Evolutionary conservation across 2,888 invertebrate genomes (phyloP).

Genomic region (Mimumesa dahlbomi): DNA sequence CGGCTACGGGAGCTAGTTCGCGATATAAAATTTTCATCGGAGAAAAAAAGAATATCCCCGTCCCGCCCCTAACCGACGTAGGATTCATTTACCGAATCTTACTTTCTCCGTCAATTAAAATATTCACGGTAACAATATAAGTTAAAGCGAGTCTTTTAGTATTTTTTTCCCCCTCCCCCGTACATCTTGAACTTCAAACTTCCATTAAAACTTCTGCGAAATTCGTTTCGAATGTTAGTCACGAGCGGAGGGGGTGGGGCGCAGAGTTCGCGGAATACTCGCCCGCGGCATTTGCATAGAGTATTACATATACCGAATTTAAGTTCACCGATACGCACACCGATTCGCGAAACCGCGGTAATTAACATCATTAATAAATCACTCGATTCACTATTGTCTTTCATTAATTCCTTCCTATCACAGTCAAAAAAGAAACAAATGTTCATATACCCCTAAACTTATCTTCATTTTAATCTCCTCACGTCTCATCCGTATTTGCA

Average conservation of each 20-base stretch:
- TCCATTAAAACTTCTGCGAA: constrained; percentile 43
- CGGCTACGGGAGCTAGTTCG: no score
- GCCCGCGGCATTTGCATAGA: constrained; percentile 40
- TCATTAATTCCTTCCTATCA: no score
- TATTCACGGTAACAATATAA: constrained; percentile 37
- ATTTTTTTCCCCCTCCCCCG: constrained; percentile 5
- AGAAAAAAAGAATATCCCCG: no score
- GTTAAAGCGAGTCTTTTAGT: constrained; percentile 4
- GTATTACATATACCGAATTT: constrained; percentile 36
- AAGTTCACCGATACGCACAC: constrained; percentile 27
- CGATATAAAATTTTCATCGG: background rate
- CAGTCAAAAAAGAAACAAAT: no score
- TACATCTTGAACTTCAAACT: constrained; percentile 31
- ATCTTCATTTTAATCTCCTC: no score
- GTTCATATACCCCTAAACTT: no score
- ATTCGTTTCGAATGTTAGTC: constrained; percentile 55
- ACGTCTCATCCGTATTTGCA: no score
- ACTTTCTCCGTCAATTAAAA: constrained; percentile 26
- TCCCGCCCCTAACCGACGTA: background rate
- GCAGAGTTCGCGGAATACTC: constrained; percentile 24
- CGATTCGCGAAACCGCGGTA: constrained; percentile 19
- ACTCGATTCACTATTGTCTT: background rate
- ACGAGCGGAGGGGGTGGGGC: constrained; percentile 27
- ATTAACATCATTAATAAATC: constrained; percentile 11
- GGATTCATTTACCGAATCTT: background rate